Evolutionary conservation across 2,113 vertebrate species (phyloP).

Genomic region (Holacanthus passer): DNA sequence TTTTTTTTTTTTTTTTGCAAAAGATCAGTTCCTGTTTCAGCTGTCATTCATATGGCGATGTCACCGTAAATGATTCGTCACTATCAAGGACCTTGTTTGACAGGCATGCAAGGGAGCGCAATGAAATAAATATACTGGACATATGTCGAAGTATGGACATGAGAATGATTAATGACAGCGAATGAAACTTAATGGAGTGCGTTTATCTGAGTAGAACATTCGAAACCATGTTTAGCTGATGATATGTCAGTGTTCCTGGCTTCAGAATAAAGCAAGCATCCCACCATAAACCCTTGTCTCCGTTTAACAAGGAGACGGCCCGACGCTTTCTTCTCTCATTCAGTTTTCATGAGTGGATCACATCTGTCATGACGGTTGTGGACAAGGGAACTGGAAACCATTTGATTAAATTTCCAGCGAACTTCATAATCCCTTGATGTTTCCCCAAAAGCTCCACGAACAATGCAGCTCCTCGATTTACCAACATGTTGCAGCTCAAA

Average conservation of each 20-base stretch:
- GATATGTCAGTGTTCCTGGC: constrained; percentile 51
- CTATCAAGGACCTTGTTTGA: constrained; percentile 31
- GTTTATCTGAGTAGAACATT: constrained; percentile 35
- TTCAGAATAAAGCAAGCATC: constrained; percentile 50
- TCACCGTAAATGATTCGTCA: constrained; percentile 22
- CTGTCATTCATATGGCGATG: constrained; percentile 16
- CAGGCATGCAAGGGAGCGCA: constrained; percentile 3
- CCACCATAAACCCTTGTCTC: constrained; percentile 48
- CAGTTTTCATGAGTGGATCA: constrained; percentile 53
- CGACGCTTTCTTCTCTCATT: constrained; percentile 50
- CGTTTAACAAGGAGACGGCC: constrained; percentile 36
- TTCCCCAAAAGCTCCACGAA: constrained; percentile 18
- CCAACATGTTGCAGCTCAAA: constrained; percentile 31
- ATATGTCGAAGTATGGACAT: not conserved
- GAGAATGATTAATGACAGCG: not conserved
- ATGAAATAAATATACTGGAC: constrained; percentile 2
- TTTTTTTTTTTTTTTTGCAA: no score
- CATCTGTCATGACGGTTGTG: constrained; percentile 60
- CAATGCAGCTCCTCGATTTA: constrained; percentile 30
- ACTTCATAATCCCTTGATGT: constrained; percentile 39
- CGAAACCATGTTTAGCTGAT: constrained; percentile 35
- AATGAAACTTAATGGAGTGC: constrained; percentile 9
- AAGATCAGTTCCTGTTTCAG: not conserved
- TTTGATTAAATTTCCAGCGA: constrained; percentile 66
- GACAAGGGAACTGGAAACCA: constrained; percentile 47